Evolutionary conservation across 2,888 invertebrate genomes (phyloP), one percentile per base, ranked within the genome.

Genomic region (Ichneumon xanthorius): DNA sequence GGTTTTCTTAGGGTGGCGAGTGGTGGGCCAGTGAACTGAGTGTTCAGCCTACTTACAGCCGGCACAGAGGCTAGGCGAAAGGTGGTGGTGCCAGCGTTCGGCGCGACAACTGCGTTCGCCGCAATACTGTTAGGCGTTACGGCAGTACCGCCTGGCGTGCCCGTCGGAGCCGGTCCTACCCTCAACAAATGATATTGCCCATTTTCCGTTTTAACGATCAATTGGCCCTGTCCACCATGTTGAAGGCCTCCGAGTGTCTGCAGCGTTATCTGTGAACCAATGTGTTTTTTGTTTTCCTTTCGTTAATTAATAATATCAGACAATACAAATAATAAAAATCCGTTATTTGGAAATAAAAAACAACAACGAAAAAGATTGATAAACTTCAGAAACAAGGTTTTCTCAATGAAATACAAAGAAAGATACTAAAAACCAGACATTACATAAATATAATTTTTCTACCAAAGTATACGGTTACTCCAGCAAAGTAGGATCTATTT

Each of bases 131-230:
- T 94, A 33, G 93, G 93, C 82, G 94, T 93, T 33, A 95, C 94
- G 55, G 94, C 92, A 11, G 94, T 92, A 84, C 93, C 93, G 85
- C 91, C 92, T 87, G 95, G 95, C 82, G 94, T 92, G 71, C 91
- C 92, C 89, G 96, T 94, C 83, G 97, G 96, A 88, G 97, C 96
- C 89, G 97, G 97, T 89, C 97, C 97, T 91, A 98, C 97, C 94
- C 98, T 96, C 93, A 99, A 95, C 94, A 99, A 95, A 95, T 99
- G 98, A 95, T 97, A 98, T 94, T 98, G 98, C 93, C 99, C 99
- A 95, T 98, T 98, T 95, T 99, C 99, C 93, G 99, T 99, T 96
- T 98, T 99, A 94, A 99, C 96, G 94, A 99, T 96, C 94, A 99
- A 96, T 94, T 98, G 97, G 87, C 97, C 97, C 94, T 97, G 98